A percentile compares a stretch with the other conserved stretches of the same genome.
Conservation (phyloP, 2,797 vertebrate species). For the Nyctalus aviator region DNA sequence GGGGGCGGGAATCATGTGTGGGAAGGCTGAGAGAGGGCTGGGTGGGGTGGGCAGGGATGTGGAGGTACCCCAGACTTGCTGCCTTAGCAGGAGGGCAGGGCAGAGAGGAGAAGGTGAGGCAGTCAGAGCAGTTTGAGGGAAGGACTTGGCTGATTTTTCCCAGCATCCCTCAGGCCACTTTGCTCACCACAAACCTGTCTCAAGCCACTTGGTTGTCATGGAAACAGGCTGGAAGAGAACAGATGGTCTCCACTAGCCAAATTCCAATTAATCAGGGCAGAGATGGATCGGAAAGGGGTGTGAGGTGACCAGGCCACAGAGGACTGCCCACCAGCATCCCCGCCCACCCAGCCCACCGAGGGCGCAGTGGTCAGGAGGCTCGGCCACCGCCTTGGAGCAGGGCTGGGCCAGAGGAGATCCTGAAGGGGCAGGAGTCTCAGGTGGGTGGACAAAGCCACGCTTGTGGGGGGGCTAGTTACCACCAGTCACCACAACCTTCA, state of each 20-base stretch:
- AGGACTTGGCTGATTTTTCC: constrained; percentile 80
- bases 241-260: constrained; percentile 95
- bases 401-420: not conserved
- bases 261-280: constrained; percentile 92
- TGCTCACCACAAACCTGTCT: constrained; percentile 90
- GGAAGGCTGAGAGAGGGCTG: not conserved
- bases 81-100: not conserved
- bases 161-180: constrained; percentile 86
- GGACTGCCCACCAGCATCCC: not conserved
- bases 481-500: not conserved
- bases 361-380: not conserved
- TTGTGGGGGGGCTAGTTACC: not conserved
- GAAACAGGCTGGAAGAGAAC: constrained; percentile 92
- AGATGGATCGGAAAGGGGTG: constrained; percentile 77
- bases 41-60: too few relatives aligned
- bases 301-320: constrained; percentile 46
- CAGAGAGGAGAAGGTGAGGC: not conserved
- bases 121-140: constrained; percentile 20
- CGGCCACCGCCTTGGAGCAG: not conserved
- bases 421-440: not conserved
- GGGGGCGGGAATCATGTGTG: not conserved
- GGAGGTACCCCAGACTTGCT: not conserved
- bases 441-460: not conserved
- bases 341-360: not conserved
- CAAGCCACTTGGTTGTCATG: constrained; percentile 94